Evolutionary conservation across 2,113 vertebrate genomes (phyloP).

Genomic region (Serilophus lunatus): DNA sequence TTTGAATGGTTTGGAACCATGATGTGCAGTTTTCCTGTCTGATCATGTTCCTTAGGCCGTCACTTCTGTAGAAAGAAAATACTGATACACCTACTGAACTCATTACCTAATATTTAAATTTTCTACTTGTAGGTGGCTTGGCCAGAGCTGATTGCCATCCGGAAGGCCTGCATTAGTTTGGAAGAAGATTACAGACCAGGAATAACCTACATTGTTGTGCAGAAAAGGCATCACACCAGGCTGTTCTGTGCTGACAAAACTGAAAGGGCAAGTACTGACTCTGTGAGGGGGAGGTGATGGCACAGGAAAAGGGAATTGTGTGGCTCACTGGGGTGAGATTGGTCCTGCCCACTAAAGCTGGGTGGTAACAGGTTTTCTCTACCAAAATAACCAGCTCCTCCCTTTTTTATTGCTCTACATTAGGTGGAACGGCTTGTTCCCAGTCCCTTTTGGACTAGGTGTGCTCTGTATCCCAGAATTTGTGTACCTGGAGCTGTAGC

Average conservation of each 20-base stretch:
- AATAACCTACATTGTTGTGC: slow-evolving; percentile 99
- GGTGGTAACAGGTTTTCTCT: not conserved
- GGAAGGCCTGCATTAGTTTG: slow-evolving; percentile 97
- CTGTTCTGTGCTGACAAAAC: slow-evolving; percentile 98
- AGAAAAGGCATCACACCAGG: slow-evolving; percentile 97
- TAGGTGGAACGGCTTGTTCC: slow-evolving; percentile 1
- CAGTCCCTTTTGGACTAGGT: not conserved
- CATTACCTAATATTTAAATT: not conserved
- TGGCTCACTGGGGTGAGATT: not conserved
- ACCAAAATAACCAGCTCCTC: not conserved
- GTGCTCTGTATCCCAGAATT: not conserved
- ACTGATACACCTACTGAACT: not conserved
- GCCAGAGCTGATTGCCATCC: slow-evolving; percentile 97
- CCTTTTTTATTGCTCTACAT: not conserved
- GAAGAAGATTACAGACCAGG: slow-evolving; percentile 98
- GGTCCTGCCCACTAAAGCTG: not conserved
- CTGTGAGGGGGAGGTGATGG: not conserved
- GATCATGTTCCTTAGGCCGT: fast-evolving
- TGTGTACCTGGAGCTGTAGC: not conserved
- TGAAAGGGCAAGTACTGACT: slow-evolving; percentile 84
- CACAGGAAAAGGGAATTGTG: not conserved
- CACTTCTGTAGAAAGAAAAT: not conserved
- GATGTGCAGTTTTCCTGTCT: not conserved
- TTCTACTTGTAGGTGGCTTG: slow-evolving; percentile 86
- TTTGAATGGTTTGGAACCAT: not conserved